A percentile compares a stretch with the other conserved stretches of the same genome.
phyloP scores from a whole-genome alignment of 2,888 invertebrate species.

The Crocallis elinguaria region DNA sequence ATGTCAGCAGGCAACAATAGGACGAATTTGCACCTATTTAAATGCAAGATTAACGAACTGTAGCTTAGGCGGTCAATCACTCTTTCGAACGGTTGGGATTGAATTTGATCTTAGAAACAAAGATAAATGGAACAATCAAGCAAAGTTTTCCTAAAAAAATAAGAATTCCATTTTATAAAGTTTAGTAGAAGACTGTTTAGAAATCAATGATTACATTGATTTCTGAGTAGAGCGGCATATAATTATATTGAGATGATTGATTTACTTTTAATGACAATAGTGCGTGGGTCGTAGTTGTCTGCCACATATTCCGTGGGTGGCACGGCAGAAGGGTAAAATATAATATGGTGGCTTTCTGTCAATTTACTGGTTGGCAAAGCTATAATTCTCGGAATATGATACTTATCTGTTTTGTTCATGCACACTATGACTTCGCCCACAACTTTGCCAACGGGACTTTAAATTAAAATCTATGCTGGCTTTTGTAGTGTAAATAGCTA shows the following conservation, averaged over 20 bases:
- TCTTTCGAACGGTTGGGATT: constrained; percentile 33
- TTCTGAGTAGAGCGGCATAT: too few species aligned
- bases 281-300: background rate
- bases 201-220: too few species aligned
- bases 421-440: too few species aligned
- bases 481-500: too few species aligned
- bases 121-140: constrained; percentile 21
- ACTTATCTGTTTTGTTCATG: too few species aligned
- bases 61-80: constrained; percentile 46
- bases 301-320: background rate
- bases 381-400: too few species aligned
- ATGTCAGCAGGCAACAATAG: constrained; percentile 24
- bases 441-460: too few species aligned
- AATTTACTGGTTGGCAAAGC: background rate
- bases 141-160: background rate
- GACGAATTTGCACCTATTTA: constrained; percentile 22
- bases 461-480: too few species aligned
- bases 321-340: background rate
- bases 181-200: too few species aligned
- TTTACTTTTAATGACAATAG: background rate
- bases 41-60: constrained; percentile 49
- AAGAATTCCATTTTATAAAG: too few species aligned
- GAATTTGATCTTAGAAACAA: constrained; percentile 24
- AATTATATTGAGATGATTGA: background rate
- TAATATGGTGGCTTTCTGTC: background rate